A percentile compares a stretch with the other conserved stretches of the same genome.
phyloP scores from a whole-genome alignment of 2,113 vertebrate species.

The Rhabdornis inornatus region DNA sequence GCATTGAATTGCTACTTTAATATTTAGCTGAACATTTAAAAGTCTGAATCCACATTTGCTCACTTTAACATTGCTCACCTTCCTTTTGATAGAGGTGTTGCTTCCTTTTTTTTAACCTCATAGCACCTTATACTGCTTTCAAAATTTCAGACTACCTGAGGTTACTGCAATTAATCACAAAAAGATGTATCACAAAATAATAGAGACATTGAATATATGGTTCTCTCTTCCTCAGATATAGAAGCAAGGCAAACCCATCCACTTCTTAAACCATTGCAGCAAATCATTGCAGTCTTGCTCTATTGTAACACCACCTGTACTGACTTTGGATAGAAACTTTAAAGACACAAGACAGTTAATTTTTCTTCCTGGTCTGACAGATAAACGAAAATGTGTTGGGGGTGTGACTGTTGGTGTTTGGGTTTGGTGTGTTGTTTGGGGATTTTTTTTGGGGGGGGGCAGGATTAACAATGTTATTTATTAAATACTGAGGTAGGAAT shows the following conservation, averaged over 20 bases:
- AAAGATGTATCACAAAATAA: background rate
- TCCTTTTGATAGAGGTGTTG: background rate
- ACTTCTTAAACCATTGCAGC: background rate
- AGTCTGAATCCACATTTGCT: background rate
- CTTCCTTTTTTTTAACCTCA: background rate
- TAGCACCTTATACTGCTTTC: background rate
- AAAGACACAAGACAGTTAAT: background rate
- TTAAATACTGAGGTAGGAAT: background rate
- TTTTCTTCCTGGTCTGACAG: background rate
- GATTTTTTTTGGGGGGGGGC: fast-evolving
- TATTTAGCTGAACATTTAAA: background rate
- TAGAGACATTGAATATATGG: background rate
- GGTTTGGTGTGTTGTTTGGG: background rate
- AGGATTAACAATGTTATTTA: background rate
- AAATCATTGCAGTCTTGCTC: background rate
- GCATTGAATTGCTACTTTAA: background rate
- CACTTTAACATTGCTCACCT: background rate
- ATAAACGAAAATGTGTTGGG: background rate
- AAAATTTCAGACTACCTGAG: background rate
- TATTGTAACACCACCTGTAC: background rate
- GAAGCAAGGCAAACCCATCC: background rate
- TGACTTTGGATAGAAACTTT: background rate
- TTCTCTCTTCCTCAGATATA: background rate
- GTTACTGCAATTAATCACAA: background rate
- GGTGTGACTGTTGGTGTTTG: background rate